A percentile compares a stretch with the other conserved stretches of the same genome.
phyloP scores from a whole-genome alignment of 2,113 vertebrate genomes.

The Crypturellus undulatus region DNA sequence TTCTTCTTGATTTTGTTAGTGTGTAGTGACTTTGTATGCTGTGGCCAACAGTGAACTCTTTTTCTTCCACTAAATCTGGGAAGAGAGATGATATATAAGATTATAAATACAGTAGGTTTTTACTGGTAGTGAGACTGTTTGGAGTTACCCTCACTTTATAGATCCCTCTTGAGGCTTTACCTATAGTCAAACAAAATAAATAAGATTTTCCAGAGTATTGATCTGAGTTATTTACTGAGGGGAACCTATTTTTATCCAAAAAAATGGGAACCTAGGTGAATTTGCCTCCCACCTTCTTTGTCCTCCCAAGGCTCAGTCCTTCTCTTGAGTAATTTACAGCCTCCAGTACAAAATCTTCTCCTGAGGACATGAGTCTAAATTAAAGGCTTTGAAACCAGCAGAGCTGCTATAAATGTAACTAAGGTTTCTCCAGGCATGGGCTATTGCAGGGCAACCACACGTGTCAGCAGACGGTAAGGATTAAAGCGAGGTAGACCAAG shows the following conservation, averaged over 20 bases:
- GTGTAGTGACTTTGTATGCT: neutral
- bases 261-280: fast-evolving
- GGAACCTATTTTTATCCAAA: neutral
- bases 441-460: fast-evolving
- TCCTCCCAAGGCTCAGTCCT: fast-evolving
- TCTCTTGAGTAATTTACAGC: neutral
- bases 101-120: neutral
- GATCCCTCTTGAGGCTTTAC: neutral
- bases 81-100: neutral
- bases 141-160: neutral
- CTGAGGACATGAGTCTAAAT: neutral
- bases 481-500: fast-evolving
- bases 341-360: neutral
- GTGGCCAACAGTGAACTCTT: neutral
- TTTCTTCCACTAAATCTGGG: neutral
- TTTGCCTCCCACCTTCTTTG: neutral
- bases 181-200: neutral
- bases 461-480: neutral
- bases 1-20: neutral
- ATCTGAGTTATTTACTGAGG: neutral
- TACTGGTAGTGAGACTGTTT: neutral
- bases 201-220: neutral
- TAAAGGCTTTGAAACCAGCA: neutral
- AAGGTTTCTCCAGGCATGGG: neutral
- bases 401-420: fast-evolving